Evolutionary conservation across 2,113 vertebrate species (phyloP).

Genomic region (Chionodraco myersi): DNA sequence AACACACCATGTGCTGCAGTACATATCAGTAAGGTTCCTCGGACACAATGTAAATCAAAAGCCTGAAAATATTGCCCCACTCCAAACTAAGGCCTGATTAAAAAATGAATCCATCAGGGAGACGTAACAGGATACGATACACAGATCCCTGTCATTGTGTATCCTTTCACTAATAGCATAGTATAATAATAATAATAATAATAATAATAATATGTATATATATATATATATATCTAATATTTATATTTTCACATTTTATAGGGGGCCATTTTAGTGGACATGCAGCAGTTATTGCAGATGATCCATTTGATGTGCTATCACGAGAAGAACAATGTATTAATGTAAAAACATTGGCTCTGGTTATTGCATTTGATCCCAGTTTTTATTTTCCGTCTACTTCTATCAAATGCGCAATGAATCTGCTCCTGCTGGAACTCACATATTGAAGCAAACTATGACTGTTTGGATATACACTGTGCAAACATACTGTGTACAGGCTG

Average conservation of each 20-base stretch:
- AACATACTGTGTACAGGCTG: conserved; percentile 43
- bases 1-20: neutral
- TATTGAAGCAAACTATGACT: conserved; percentile 37
- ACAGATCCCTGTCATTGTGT: neutral
- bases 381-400: conserved; percentile 30
- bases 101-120: conserved; percentile 27
- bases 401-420: conserved; percentile 25
- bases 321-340: conserved; percentile 7
- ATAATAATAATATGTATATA: neutral
- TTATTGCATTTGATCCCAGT: conserved; percentile 45
- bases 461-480: conserved; percentile 48
- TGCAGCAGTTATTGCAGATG: conserved; percentile 39
- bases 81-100: conserved; percentile 29
- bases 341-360: conserved; percentile 21
- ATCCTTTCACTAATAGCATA: conserved; percentile 15
- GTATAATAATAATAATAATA: conserved; percentile 4
- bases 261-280: conserved; percentile 26
- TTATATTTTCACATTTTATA: conserved; percentile 39
- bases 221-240: neutral
- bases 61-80: conserved; percentile 17
- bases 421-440: conserved; percentile 26
- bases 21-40: conserved; percentile 16
- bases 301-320: conserved; percentile 27
- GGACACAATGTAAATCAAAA: conserved; percentile 42
- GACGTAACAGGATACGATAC: conserved; percentile 13